Evolutionary conservation across 1,140 invertebrate genomes (phyloP).

Genomic region (Batillaria attramentaria): DNA sequence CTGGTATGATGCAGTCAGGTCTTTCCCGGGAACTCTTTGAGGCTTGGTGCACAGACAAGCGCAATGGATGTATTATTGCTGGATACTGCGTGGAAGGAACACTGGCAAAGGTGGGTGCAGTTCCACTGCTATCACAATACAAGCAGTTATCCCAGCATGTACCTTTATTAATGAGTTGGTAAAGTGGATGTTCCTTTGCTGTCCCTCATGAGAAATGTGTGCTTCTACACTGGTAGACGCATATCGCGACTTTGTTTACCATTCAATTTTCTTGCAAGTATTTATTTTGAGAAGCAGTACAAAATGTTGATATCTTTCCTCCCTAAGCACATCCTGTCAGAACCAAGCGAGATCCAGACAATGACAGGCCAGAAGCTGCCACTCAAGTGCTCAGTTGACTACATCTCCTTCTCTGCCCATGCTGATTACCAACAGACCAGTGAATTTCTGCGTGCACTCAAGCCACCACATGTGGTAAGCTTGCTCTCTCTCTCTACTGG

Average conservation of each 20-base stretch:
- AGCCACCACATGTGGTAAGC: conserved; percentile 94
- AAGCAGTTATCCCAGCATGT: not conserved
- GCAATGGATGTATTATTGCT: conserved; percentile 98
- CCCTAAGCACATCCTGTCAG: conserved; percentile 87
- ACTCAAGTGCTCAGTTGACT: conserved; percentile 94
- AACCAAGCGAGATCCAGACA: conserved; percentile 97
- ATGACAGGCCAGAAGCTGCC: conserved; percentile 96
- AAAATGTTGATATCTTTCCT: conserved; percentile 19
- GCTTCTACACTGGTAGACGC: too few relatives aligned
- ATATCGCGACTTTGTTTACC: too few relatives aligned
- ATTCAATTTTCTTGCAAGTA: too few relatives aligned
- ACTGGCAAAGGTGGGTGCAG: conserved; percentile 82
- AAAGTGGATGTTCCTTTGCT: not conserved
- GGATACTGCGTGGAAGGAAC: conserved; percentile 99
- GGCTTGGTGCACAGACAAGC: conserved; percentile 97
- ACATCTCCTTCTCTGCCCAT: conserved; percentile 99
- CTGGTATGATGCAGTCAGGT: conserved; percentile 99
- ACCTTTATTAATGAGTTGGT: not conserved
- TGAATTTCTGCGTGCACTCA: conserved; percentile 94
- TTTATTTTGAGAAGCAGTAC: too few relatives aligned
- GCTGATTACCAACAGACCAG: conserved; percentile 99
- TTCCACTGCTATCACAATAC: not conserved
- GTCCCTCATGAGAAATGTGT: too few relatives aligned
- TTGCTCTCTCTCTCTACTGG: too few relatives aligned
- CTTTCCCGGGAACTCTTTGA: conserved; percentile 98